phyloP scores from a whole-genome alignment of 1,140 invertebrate species.

The Drosophila hydei region DNA sequence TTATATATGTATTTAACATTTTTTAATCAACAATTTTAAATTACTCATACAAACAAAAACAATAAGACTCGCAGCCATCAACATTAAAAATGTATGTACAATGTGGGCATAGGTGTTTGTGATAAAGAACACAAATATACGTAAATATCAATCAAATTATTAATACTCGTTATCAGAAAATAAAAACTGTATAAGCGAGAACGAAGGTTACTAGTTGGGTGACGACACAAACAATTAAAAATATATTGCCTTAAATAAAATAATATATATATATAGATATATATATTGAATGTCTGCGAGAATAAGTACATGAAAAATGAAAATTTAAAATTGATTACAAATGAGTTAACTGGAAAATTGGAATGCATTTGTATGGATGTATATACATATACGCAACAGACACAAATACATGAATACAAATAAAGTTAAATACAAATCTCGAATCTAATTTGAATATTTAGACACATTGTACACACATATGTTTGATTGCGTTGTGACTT shows the following conservation, averaged over 20 bases:
- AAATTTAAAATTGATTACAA: background rate
- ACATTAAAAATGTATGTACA: constrained; percentile 7
- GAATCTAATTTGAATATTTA: background rate
- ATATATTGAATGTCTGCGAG: background rate
- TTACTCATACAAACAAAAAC: constrained; percentile 29
- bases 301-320: constrained; percentile 3
- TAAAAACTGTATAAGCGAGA: too few relatives aligned
- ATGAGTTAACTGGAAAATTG: background rate
- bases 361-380: constrained; percentile 35
- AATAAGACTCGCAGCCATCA: constrained; percentile 22
- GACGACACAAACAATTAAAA: constrained; percentile 5
- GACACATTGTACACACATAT: background rate
- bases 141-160: constrained; percentile 1
- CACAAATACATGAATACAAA: background rate
- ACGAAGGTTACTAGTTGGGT: constrained; percentile 12
- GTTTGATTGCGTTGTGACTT: background rate
- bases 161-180: too few relatives aligned
- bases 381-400: background rate
- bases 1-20: constrained; percentile 28
- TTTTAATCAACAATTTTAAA: constrained; percentile 17
- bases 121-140: background rate
- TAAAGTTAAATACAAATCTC: background rate
- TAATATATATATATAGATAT: constrained; percentile 1
- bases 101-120: background rate
- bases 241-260: constrained; percentile 11